Percentiles rank a stretch among this genome's conserved stretches.
Evolutionary conservation across 2,113 vertebrate species (phyloP).

Genomic region (Eptesicus fuscus): DNA sequence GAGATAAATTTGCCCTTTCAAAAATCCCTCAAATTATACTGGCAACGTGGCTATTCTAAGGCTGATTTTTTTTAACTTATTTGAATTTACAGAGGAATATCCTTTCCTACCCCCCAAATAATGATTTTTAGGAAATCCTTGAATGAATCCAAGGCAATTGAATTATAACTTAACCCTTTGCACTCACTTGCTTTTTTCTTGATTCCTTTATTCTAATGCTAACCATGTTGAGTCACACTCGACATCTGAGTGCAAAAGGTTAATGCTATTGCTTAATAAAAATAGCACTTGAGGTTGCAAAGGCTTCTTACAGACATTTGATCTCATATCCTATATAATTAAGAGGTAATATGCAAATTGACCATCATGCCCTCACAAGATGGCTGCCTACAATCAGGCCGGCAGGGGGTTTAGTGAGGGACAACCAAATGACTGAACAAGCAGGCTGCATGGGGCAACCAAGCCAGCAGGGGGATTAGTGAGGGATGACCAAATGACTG

Average conservation of each 20-base stretch:
- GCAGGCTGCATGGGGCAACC: no score
- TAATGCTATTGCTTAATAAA: background rate
- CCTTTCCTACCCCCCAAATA: background rate
- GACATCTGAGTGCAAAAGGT: no score
- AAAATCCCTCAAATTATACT: background rate
- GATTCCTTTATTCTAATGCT: no score
- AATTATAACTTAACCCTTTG: background rate
- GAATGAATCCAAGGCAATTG: background rate
- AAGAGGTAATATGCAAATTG: no score
- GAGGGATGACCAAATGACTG: no score
- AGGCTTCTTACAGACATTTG: background rate
- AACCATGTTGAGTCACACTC: no score
- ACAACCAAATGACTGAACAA: no score
- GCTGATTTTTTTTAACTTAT: background rate
- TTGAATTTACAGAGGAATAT: background rate
- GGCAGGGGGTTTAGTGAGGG: no score
- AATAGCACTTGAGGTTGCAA: background rate
- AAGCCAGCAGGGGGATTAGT: no score
- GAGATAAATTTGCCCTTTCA: background rate
- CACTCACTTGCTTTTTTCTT: no score
- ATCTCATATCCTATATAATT: background rate
- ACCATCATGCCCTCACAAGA: no score
- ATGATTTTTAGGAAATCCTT: background rate
- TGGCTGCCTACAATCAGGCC: no score
- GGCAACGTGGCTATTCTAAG: background rate